These are phyloP conservation scores for Hydrocynus forskahlii DNA, from an alignment of 2,797 vertebrate genomes.

Conservation along the genomic window DNA sequence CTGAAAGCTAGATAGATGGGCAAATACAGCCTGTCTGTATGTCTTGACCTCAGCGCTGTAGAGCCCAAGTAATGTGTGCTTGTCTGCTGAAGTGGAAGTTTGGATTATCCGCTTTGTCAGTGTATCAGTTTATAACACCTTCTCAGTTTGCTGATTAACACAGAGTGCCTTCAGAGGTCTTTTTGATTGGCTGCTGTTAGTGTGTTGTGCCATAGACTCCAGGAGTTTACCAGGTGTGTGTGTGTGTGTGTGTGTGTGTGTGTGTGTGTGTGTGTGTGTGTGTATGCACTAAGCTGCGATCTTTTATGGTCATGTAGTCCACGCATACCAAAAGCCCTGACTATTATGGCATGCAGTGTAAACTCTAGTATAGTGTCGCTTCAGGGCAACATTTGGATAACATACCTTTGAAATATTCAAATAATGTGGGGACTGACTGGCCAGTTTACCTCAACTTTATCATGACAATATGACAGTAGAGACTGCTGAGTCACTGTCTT, in stretches of 20 bases:
- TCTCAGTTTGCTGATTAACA: background rate
- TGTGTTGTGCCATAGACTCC: background rate
- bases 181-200: slow-evolving; percentile 1
- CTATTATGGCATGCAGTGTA: background rate
- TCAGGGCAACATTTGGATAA: no score
- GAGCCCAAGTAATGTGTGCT: background rate
- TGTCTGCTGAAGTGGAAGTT: background rate
- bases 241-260: no score
- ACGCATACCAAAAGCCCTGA: background rate
- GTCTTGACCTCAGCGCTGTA: background rate
- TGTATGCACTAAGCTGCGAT: background rate
- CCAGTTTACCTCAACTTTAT: no score
- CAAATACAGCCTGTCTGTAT: background rate
- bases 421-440: no score
- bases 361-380: background rate
- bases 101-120: slow-evolving; percentile 1
- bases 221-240: no score
- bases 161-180: background rate
- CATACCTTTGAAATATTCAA: no score
- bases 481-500: no score
- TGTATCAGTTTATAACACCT: background rate
- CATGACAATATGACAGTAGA: no score
- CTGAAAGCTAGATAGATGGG: background rate
- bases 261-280: no score
- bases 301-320: background rate